Conservation (phyloP, 35 echinoderm and acorn worm species). For the Lytechinus variegatus region DNA sequence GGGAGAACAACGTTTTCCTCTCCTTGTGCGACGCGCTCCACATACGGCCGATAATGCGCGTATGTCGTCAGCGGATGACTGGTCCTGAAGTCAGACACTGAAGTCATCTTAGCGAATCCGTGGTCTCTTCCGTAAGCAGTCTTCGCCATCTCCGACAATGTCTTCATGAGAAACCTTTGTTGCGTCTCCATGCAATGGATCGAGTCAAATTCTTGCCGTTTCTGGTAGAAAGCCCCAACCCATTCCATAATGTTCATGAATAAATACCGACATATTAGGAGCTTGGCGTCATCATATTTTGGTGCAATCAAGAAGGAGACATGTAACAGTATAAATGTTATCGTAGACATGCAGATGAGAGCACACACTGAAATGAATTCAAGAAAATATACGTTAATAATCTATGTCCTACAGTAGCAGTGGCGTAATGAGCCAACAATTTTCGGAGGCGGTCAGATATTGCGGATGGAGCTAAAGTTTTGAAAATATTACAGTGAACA, state of each 20-base stretch:
- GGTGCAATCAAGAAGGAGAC: neutral
- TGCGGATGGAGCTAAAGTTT: too few relatives aligned
- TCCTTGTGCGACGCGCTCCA: conserved; percentile 69
- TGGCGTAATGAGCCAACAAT: too few relatives aligned
- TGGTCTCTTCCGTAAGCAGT: conserved; percentile 64
- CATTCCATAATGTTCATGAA: neutral
- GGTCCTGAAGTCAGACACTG: conserved; percentile 58
- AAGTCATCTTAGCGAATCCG: conserved; percentile 57
- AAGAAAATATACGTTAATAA: too few relatives aligned
- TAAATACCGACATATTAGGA: neutral
- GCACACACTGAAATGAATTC: too few relatives aligned
- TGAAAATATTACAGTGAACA: too few relatives aligned
- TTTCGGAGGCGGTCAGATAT: too few relatives aligned
- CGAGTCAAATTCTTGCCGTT: neutral
- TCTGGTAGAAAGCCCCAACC: neutral
- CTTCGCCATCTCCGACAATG: conserved; percentile 35
- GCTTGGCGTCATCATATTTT: neutral
- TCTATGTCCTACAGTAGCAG: too few relatives aligned
- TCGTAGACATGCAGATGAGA: too few relatives aligned
- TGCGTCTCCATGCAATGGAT: conserved; percentile 7
- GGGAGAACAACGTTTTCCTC: conserved; percentile 68
- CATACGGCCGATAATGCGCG: conserved; percentile 62
- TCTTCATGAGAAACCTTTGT: conserved; percentile 48
- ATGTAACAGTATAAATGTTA: neutral
- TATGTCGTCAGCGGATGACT: conserved; percentile 74